A percentile compares a stretch with the other conserved stretches of the same genome.
Evolutionary conservation across 2,888 invertebrate genomes (phyloP).

Genomic region (Amitus sp.): DNA sequence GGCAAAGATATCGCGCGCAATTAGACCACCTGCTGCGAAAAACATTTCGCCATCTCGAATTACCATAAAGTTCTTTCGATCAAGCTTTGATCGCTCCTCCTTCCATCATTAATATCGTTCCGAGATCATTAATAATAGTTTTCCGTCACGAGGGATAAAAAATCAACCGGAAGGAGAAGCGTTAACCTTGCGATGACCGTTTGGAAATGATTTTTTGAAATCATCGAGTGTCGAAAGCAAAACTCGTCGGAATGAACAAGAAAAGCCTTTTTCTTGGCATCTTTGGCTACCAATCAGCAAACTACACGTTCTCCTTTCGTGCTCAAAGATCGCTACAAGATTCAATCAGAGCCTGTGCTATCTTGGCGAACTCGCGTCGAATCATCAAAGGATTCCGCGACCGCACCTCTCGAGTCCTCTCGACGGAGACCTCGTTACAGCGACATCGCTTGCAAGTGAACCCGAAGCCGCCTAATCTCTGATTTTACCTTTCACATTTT

Average conservation of each 20-base stretch:
- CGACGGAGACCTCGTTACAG: slow-evolving; percentile 13
- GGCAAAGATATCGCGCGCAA: slow-evolving; percentile 1
- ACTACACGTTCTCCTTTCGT: slow-evolving; percentile 25
- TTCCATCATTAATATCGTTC: slow-evolving; percentile 9
- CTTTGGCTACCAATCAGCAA: slow-evolving; percentile 27
- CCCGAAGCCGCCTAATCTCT: slow-evolving; percentile 5
- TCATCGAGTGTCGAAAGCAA: slow-evolving; percentile 3
- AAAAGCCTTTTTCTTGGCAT: slow-evolving; percentile 22
- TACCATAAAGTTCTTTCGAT: slow-evolving; percentile 6
- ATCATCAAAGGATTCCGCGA: slow-evolving; percentile 35
- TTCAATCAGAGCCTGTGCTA: slow-evolving; percentile 28
- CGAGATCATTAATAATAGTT: slow-evolving; percentile 9
- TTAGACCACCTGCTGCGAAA: slow-evolving; percentile 33
- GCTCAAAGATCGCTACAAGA: slow-evolving; percentile 25
- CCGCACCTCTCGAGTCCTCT: slow-evolving; percentile 11
- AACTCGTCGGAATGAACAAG: slow-evolving; percentile 15
- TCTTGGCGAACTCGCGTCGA: slow-evolving; percentile 17
- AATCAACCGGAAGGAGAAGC: background rate
- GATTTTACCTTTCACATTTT: too few species aligned
- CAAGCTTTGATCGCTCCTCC: background rate
- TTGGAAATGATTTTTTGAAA: background rate
- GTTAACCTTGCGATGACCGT: background rate
- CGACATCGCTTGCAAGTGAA: slow-evolving; percentile 8
- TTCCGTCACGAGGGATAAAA: background rate
- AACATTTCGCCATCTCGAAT: slow-evolving; percentile 25